Base-by-base conservation (phyloP, 2,113 vertebrate species). In the Scophthalmus maximus region DNA sequence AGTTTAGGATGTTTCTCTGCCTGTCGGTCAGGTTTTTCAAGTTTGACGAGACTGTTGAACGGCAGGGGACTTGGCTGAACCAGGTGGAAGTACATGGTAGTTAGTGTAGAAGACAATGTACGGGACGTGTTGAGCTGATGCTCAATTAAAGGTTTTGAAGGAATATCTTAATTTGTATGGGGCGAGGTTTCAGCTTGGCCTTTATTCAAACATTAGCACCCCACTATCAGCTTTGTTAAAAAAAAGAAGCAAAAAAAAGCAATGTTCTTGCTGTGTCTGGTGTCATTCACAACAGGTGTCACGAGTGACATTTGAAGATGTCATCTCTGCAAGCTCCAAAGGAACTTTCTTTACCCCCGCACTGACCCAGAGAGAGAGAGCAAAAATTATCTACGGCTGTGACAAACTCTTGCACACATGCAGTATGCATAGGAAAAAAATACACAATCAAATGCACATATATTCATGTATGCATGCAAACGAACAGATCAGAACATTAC, bases 21-120 rank as follows among this genome's bases (percentile, higher is more conserved):
- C 44, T 18, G 81, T 68, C 71, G 2, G 25, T 81, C 90, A 1
- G 68, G 92, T 91, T 90, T 87, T 90, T 91, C 92, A 73, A 69
- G 91, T 84, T 68, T 0, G 2, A 27, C 65, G 11, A 60, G 68
- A 57, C 40, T 66, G 51, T 10, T 22, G 9, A 44, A 23, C 12
- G 57, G 55, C 23, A 49, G 55, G 11, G 9, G 63, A 49, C n/a
- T 56, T 15, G 29, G 51, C 42, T 67, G 2, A 68, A 47, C 14
- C 6, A 25, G 3, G 30, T 53, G 68, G 26, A 78, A 53, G 57
- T 9, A 46, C 25, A 20, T 49, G 25, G 34, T 29, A 49, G 29
- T 15, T 6, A 29, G 1, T 49, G 9, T 55, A 14, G 38, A 55
- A n/a, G 20, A 51, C 58, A 6, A 18, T 18, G 8, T 15, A 8